phyloP scores from a whole-genome alignment of 2,888 invertebrate genomes.

The Carcina quercana region DNA sequence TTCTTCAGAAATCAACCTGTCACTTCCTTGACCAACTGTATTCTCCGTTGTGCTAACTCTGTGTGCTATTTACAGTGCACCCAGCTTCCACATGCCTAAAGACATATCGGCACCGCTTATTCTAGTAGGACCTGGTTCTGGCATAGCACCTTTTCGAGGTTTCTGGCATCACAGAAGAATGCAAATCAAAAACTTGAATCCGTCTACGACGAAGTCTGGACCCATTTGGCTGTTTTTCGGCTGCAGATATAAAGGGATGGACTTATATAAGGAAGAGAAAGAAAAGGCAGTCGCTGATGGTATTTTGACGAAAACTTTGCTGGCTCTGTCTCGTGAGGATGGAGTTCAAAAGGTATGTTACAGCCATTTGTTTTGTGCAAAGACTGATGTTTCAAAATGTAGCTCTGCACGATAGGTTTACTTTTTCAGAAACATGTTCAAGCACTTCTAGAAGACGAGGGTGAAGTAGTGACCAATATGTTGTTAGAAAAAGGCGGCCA shows the following conservation, averaged over 20 bases:
- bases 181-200: constrained; percentile 29
- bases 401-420: not conserved
- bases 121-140: constrained; percentile 93
- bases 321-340: constrained; percentile 88
- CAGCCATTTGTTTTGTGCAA: too few species aligned
- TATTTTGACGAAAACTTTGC: constrained; percentile 81
- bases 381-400: too few species aligned
- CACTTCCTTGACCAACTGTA: too few species aligned
- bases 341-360: constrained; percentile 85
- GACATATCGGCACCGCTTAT: constrained; percentile 85
- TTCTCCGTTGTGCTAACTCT: too few species aligned
- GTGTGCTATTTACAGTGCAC: constrained; percentile 75
- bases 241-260: constrained; percentile 84
- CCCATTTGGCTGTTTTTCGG: constrained; percentile 90
- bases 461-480: constrained; percentile 82
- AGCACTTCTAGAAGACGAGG: constrained; percentile 86
- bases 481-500: constrained; percentile 87
- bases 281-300: constrained; percentile 77
- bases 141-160: constrained; percentile 94
- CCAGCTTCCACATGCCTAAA: constrained; percentile 88
- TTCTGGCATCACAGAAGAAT: constrained; percentile 90
- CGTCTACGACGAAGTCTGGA: constrained; percentile 33
- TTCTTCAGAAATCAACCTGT: too few species aligned
- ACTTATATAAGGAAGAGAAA: constrained; percentile 89
- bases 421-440: constrained; percentile 90